Conservation (phyloP, 1,140 invertebrate species). For the Mamestra configurata region DNA sequence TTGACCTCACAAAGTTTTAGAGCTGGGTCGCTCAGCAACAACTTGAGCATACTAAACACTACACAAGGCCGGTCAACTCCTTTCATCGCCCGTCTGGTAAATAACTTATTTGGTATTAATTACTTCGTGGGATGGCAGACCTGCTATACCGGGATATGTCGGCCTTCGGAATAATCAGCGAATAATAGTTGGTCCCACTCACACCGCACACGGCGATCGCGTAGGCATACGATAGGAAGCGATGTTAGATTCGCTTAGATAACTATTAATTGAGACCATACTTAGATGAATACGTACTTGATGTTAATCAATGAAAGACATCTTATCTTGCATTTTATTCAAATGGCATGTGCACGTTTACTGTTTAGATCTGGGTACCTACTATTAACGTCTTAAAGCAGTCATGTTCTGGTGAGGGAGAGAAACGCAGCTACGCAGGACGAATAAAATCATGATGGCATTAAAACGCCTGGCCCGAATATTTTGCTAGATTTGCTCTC, state of each 20-base stretch:
- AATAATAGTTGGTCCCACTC: conserved; percentile 68
- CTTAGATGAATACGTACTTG: not conserved
- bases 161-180: conserved; percentile 61
- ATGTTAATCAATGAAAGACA: conserved; percentile 16
- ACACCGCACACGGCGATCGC: conserved; percentile 24
- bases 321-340: not conserved
- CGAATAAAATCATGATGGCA: too few relatives aligned
- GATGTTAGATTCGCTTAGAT: conserved; percentile 26
- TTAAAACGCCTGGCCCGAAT: too few relatives aligned
- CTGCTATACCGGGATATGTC: conserved; percentile 65
- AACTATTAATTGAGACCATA: conserved; percentile 23
- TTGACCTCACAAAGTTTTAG: conserved; percentile 13
- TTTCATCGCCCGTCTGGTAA: conserved; percentile 42
- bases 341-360: not conserved
- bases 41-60: not conserved
- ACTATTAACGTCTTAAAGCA: too few relatives aligned
- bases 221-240: conserved; percentile 26
- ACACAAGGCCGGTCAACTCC: conserved; percentile 26
- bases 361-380: not conserved
- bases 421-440: too few relatives aligned
- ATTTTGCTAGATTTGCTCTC: too few relatives aligned
- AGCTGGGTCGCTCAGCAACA: not conserved
- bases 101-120: conserved; percentile 66
- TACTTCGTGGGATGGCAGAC: conserved; percentile 70
- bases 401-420: too few relatives aligned